These are phyloP conservation scores for Petaurus breviceps DNA, from an alignment of 2,113 vertebrate species.

Conservation along the genomic window DNA sequence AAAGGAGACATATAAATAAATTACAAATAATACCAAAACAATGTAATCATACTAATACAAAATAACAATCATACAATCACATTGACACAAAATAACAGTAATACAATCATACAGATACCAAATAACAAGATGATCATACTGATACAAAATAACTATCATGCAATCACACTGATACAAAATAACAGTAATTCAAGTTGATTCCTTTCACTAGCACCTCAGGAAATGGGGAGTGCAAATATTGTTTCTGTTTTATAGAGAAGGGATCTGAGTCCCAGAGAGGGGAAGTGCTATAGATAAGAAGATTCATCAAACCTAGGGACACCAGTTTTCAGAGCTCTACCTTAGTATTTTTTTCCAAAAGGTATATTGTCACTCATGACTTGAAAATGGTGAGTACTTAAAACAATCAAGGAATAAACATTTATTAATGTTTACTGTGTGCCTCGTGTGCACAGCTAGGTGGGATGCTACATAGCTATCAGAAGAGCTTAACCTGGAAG, in stretches of 20 bases:
- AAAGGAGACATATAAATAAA: not conserved
- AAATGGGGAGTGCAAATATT: not conserved
- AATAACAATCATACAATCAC: not conserved
- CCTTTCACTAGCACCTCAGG: not conserved
- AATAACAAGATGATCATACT: too few relatives aligned
- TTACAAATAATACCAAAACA: not conserved
- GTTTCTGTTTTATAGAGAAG: not conserved
- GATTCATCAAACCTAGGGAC: too few relatives aligned
- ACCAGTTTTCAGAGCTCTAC: not conserved
- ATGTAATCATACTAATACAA: not conserved
- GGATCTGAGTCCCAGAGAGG: not conserved
- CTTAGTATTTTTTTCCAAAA: not conserved
- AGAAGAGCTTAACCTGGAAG: not conserved
- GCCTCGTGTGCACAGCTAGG: not conserved
- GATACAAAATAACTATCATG: too few relatives aligned
- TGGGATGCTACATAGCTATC: not conserved
- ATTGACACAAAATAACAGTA: not conserved
- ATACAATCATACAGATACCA: too few relatives aligned
- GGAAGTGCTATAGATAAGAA: not conserved
- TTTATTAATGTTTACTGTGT: not conserved
- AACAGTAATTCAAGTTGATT: not conserved
- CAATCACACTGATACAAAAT: too few relatives aligned
- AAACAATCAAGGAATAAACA: not conserved
- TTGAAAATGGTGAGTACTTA: not conserved
- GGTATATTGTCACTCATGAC: not conserved